phyloP scores from a whole-genome alignment of 2,888 invertebrate species.

The Timema podura region DNA sequence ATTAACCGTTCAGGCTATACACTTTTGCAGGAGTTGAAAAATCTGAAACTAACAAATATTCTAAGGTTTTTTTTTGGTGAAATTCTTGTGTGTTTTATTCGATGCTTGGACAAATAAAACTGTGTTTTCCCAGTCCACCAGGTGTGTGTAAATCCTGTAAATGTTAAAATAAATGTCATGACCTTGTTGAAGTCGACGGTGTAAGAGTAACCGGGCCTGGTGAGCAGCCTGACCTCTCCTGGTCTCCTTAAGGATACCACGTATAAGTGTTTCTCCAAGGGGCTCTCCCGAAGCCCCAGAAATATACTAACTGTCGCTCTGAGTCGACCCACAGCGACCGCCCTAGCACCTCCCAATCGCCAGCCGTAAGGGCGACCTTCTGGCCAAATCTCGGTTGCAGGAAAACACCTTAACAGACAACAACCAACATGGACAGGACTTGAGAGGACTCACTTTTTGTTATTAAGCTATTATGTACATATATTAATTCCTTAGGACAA shows the following conservation, averaged over 20 bases:
- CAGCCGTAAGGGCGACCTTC: conserved; percentile 71
- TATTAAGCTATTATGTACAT: no score
- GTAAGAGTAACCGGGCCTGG: conserved; percentile 81
- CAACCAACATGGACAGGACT: neutral
- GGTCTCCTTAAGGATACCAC: conserved; percentile 71
- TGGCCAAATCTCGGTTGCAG: conserved; percentile 29
- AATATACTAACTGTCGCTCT: conserved; percentile 75
- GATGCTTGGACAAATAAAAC: no score
- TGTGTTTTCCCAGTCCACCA: no score
- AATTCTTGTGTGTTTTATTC: no score
- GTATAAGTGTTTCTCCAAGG: conserved; percentile 89
- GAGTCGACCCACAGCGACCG: conserved; percentile 86
- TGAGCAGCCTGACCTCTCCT: conserved; percentile 69
- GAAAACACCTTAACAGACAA: conserved; percentile 26
- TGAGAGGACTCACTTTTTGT: no score
- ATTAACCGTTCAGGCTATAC: no score
- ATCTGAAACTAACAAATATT: no score
- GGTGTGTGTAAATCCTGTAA: no score
- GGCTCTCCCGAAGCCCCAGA: conserved; percentile 87
- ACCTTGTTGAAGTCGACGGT: conserved; percentile 76
- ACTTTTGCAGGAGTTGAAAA: no score
- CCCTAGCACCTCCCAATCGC: conserved; percentile 91
- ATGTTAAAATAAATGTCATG: no score
- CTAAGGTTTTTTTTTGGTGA: no score
- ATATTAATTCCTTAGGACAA: no score